A percentile compares a stretch with the other conserved stretches of the same genome.
phyloP scores from a whole-genome alignment of 1,140 invertebrate genomes.

The Cataglyphis hispanica region DNA sequence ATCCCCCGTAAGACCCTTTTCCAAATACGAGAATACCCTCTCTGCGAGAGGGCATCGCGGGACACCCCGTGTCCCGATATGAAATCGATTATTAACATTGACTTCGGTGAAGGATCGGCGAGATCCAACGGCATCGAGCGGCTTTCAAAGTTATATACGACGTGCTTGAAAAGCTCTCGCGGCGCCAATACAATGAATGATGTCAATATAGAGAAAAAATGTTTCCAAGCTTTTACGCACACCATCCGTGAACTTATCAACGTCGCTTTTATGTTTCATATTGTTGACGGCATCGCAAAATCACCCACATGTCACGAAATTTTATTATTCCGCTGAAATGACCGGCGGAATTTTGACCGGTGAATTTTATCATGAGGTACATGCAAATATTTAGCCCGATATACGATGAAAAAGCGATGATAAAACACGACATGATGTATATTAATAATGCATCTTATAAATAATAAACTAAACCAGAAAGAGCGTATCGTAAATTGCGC shows the following conservation, averaged over 20 bases:
- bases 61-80: constrained; percentile 30
- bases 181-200: constrained; percentile 65
- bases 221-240: constrained; percentile 67
- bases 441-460: constrained; percentile 50
- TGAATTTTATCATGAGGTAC: constrained; percentile 31
- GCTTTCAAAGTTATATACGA: constrained; percentile 60
- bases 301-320: constrained; percentile 50
- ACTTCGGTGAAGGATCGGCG: constrained; percentile 22
- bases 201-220: constrained; percentile 69
- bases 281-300: constrained; percentile 58
- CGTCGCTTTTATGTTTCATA: constrained; percentile 56
- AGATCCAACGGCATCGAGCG: constrained; percentile 51
- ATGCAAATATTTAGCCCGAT: constrained; percentile 42
- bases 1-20: constrained; percentile 1
- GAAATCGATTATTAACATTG: constrained; percentile 54
- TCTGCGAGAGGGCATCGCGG: neutral
- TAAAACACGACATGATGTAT: constrained; percentile 16
- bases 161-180: constrained; percentile 68
- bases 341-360: constrained; percentile 34
- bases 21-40: no score
- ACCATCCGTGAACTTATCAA: constrained; percentile 54
- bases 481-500: constrained; percentile 18
- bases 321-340: constrained; percentile 47
- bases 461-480: constrained; percentile 23
- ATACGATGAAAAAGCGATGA: constrained; percentile 5